Evolutionary conservation across 2,113 vertebrate species (phyloP).

Genomic region (Elachura formosa): DNA sequence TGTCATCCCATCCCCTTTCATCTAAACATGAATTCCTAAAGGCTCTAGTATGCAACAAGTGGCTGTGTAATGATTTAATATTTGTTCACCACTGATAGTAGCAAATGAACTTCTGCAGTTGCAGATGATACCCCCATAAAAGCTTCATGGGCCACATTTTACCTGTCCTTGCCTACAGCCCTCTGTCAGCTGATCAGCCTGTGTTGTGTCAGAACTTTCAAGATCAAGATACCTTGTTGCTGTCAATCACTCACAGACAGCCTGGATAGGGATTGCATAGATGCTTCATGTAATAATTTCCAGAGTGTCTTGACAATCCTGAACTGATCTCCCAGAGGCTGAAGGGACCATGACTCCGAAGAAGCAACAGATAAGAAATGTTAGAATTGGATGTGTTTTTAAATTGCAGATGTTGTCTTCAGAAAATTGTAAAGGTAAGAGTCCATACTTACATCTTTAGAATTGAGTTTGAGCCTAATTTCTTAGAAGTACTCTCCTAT

Average conservation of each 20-base stretch:
- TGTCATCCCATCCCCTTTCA: background rate
- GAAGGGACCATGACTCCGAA: background rate
- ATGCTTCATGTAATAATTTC: background rate
- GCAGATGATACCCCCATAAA: background rate
- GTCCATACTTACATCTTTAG: background rate
- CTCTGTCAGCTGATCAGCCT: background rate
- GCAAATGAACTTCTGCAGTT: background rate
- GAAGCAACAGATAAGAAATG: background rate
- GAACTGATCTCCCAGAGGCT: background rate
- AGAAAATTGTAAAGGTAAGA: background rate
- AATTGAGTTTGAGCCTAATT: background rate
- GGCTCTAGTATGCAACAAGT: background rate
- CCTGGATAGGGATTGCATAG: background rate
- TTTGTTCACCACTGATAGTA: background rate
- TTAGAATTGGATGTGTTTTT: background rate
- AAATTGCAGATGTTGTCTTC: background rate
- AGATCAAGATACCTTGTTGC: fast-evolving
- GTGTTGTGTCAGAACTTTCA: background rate
- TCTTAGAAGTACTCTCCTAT: background rate
- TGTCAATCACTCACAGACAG: background rate
- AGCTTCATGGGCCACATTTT: background rate
- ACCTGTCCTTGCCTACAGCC: background rate
- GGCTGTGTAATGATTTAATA: background rate
- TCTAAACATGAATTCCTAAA: background rate
- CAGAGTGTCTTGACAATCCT: background rate